Conservation (phyloP, 2,113 vertebrate genomes). For the Upupa epops region DNA sequence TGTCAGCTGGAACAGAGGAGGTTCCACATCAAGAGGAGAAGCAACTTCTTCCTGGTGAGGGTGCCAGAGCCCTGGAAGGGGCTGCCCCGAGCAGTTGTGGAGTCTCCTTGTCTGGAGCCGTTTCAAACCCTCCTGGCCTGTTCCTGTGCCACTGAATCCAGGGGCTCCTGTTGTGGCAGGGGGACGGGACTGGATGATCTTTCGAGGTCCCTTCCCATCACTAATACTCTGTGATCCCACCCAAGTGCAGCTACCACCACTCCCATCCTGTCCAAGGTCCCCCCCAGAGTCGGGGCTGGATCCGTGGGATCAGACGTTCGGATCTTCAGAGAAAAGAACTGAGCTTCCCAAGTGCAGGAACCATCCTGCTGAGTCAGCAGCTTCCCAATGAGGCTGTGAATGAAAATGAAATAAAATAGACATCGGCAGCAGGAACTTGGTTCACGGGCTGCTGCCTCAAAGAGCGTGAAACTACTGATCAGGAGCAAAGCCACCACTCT, state of each 20-base stretch:
- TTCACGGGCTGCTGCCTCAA: fast-evolving
- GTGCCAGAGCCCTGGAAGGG: too few species aligned
- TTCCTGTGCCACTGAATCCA: too few species aligned
- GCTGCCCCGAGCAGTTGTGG: too few species aligned
- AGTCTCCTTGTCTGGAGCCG: too few species aligned
- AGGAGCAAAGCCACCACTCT: neutral
- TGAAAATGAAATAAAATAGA: too few species aligned
- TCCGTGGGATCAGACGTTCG: fast-evolving
- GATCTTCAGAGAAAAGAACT: neutral
- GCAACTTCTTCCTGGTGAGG: too few species aligned
- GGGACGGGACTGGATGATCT: too few species aligned
- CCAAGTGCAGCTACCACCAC: neutral
- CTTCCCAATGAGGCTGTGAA: neutral
- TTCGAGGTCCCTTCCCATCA: too few species aligned
- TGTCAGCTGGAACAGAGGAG: too few species aligned
- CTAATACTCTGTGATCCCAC: neutral
- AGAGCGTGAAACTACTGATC: neutral
- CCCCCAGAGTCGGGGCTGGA: fast-evolving
- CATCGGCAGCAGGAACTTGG: neutral
- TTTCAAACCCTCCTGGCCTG: too few species aligned
- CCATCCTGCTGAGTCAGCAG: neutral
- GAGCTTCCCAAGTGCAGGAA: neutral
- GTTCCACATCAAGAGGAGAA: too few species aligned
- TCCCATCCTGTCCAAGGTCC: fast-evolving
- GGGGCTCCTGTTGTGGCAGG: too few species aligned